These are phyloP conservation scores for Phrixothrix hirtus DNA, from an alignment of 2,888 invertebrate genomes.

Conservation along the genomic window DNA sequence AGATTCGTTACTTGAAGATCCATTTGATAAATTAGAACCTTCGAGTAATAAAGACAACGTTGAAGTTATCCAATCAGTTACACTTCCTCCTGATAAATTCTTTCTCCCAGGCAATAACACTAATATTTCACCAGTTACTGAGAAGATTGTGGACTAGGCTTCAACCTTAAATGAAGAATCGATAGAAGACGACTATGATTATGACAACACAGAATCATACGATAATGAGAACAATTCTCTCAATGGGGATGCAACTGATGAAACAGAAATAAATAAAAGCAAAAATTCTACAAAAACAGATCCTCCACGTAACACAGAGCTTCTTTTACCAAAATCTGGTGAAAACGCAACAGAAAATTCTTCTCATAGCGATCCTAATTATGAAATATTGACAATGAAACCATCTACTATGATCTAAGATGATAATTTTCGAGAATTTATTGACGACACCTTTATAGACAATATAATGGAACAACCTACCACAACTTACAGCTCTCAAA, in stretches of 20 bases:
- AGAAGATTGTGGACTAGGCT: conserved; percentile 12
- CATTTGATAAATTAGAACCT: conserved; percentile 55
- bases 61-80: conserved; percentile 26
- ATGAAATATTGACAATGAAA: conserved; percentile 64
- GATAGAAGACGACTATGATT: conserved; percentile 18
- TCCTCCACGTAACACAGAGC: conserved; percentile 1
- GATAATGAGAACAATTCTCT: conserved; percentile 4
- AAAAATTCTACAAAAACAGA: neutral
- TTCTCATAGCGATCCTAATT: conserved; percentile 42
- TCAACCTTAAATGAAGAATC: conserved; percentile 6
- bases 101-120: neutral
- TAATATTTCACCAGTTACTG: neutral
- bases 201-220: conserved; percentile 17
- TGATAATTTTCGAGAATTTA: conserved; percentile 64
- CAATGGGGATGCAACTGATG: conserved; percentile 8
- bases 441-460: conserved; percentile 64
- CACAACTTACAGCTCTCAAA: conserved; percentile 10
- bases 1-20: conserved; percentile 64
- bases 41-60: conserved; percentile 33
- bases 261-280: conserved; percentile 9
- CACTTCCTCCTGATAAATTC: conserved; percentile 13
- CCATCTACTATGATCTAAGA: conserved; percentile 60
- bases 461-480: conserved; percentile 56
- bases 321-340: too few species aligned
- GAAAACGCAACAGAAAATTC: too few species aligned